A percentile compares a stretch with the other conserved stretches of the same genome.
Conservation (phyloP, 53 echinoderm and acorn worm species). For the Holothuria leucospilota region DNA sequence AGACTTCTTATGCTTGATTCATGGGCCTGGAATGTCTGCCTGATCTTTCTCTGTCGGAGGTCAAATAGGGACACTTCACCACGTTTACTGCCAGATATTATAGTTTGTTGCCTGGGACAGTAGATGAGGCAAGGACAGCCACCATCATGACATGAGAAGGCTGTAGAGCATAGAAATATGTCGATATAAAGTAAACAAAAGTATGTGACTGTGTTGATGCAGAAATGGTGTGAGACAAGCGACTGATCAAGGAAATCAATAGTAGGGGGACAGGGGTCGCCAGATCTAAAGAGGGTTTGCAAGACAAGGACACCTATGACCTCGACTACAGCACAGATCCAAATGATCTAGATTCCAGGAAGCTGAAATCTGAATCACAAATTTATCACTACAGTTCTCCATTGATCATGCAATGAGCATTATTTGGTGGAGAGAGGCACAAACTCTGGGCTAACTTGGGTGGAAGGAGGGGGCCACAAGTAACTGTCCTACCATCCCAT, state of each 20-base stretch:
- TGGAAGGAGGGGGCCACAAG: too few relatives aligned
- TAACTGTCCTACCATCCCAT: too few relatives aligned
- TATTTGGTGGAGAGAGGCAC: too few relatives aligned
- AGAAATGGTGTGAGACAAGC: background rate
- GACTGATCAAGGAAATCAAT: background rate
- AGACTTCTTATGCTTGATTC: slow-evolving; percentile 89
- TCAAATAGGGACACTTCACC: slow-evolving; percentile 94
- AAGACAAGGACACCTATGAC: too few relatives aligned
- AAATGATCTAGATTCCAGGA: too few relatives aligned
- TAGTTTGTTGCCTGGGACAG: slow-evolving; percentile 92
- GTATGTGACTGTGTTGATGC: background rate
- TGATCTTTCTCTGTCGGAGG: slow-evolving; percentile 86
- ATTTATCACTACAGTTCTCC: too few relatives aligned
- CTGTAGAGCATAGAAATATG: slow-evolving; percentile 44
- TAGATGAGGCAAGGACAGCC: slow-evolving; percentile 88
- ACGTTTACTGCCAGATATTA: slow-evolving; percentile 93
- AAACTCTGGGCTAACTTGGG: too few relatives aligned
- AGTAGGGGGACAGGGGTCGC: too few relatives aligned
- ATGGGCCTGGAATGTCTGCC: slow-evolving; percentile 97
- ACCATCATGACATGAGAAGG: slow-evolving; percentile 94
- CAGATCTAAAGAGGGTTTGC: too few relatives aligned
- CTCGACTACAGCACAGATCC: too few relatives aligned
- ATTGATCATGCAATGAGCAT: too few relatives aligned
- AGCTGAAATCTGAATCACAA: too few relatives aligned
- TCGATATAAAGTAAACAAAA: background rate